A percentile compares a stretch with the other conserved stretches of the same genome.
Evolutionary conservation across 1,140 invertebrate species (phyloP).

Genomic region (Bradysia coprophila): DNA sequence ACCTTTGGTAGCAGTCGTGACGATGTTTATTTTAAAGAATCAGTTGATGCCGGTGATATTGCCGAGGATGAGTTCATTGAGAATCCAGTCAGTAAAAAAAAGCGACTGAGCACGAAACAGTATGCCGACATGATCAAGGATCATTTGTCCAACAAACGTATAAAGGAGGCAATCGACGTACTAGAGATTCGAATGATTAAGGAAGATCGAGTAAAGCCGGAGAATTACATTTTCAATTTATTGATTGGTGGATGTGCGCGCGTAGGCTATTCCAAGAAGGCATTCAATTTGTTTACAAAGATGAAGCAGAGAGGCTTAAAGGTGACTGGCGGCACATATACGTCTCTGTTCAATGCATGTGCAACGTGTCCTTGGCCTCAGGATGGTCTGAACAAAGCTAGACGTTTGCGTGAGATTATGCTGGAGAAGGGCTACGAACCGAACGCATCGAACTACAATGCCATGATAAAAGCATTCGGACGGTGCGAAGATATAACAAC

Average conservation of each 20-base stretch:
- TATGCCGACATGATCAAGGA: slow-evolving; percentile 50
- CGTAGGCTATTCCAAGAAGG: slow-evolving; percentile 65
- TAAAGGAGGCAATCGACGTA: slow-evolving; percentile 54
- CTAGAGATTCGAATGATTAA: slow-evolving; percentile 52
- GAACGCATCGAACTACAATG: slow-evolving; percentile 65
- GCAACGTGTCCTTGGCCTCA: slow-evolving; percentile 49
- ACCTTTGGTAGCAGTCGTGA: slow-evolving; percentile 25
- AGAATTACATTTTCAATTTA: slow-evolving; percentile 58
- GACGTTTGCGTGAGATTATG: slow-evolving; percentile 43
- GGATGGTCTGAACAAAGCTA: slow-evolving; percentile 43
- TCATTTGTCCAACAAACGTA: slow-evolving; percentile 34
- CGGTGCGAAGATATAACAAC: slow-evolving; percentile 51
- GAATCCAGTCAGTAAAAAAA: slow-evolving; percentile 22
- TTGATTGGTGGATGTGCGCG: slow-evolving; percentile 61
- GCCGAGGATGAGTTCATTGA: slow-evolving; percentile 31
- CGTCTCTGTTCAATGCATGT: slow-evolving; percentile 74
- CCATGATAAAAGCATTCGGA: slow-evolving; percentile 82
- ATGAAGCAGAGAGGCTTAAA: slow-evolving; percentile 57
- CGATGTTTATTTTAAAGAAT: slow-evolving; percentile 6
- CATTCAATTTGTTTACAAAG: slow-evolving; percentile 61
- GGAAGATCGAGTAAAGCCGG: slow-evolving; percentile 57
- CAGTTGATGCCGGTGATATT: slow-evolving; percentile 29
- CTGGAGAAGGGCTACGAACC: slow-evolving; percentile 41
- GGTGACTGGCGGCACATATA: slow-evolving; percentile 51
- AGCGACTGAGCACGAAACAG: slow-evolving; percentile 32